A percentile compares a stretch with the other conserved stretches of the same genome.
phyloP scores from a whole-genome alignment of 2,797 vertebrate species.

The Notamacropus eugenii region DNA sequence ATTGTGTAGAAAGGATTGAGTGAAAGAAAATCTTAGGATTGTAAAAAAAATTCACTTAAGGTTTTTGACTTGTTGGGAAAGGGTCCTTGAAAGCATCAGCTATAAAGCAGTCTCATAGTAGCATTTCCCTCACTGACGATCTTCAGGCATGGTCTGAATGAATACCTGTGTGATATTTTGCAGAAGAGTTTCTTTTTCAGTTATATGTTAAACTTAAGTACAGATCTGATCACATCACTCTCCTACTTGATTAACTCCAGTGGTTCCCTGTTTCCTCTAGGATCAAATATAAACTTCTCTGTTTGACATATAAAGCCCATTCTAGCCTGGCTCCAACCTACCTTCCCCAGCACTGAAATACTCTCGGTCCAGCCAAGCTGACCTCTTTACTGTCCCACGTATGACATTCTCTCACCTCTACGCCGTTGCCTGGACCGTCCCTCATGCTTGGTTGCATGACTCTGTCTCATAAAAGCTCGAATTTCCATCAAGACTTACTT shows the following conservation, averaged over 20 bases:
- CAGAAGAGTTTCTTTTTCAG: background rate
- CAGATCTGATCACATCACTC: background rate
- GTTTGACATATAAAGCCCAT: background rate
- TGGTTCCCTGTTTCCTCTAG: background rate
- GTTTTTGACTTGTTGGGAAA: background rate
- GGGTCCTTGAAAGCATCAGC: background rate
- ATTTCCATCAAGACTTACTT: background rate
- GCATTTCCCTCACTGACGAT: background rate
- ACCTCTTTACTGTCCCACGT: background rate
- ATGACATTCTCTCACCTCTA: background rate
- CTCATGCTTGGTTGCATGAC: fast-evolving
- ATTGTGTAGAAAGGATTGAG: background rate
- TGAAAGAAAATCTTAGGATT: background rate
- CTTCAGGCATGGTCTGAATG: background rate
- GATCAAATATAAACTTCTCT: background rate
- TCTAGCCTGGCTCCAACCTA: background rate
- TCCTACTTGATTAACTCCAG: background rate
- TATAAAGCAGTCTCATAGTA: background rate
- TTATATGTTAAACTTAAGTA: background rate
- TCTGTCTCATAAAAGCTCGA: background rate
- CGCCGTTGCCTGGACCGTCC: background rate
- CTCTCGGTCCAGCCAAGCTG: background rate
- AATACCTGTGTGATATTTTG: background rate
- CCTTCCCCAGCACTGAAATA: background rate
- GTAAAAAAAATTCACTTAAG: background rate